Evolutionary conservation across 53 echinoderm and acorn worm species (phyloP).

Genomic region (Crossaster papposus): DNA sequence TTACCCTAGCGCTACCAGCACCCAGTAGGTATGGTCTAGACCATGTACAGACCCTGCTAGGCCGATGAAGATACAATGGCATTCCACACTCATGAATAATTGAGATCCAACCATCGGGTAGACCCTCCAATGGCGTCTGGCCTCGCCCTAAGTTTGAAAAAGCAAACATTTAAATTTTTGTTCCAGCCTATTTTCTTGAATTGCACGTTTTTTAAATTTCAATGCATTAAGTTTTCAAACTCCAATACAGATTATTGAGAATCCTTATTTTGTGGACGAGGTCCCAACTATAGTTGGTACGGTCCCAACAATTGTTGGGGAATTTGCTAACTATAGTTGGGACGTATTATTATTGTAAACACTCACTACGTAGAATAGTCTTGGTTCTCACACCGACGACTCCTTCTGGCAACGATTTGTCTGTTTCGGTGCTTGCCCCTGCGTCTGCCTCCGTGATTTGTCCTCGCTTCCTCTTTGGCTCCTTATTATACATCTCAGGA

Average conservation of each 20-base stretch:
- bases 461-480: constrained; percentile 67
- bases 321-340: too few relatives aligned
- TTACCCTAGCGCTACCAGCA: constrained; percentile 86
- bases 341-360: background rate
- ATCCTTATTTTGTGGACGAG: too few relatives aligned
- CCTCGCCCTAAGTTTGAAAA: constrained; percentile 61
- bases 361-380: constrained; percentile 81
- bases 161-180: background rate
- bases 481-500: constrained; percentile 65
- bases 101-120: constrained; percentile 85
- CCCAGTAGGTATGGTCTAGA: constrained; percentile 96
- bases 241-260: too few relatives aligned
- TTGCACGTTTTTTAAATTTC: too few relatives aligned
- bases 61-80: constrained; percentile 86
- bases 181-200: too few relatives aligned
- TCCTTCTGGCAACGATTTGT: constrained; percentile 65
- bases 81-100: constrained; percentile 86
- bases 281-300: too few relatives aligned
- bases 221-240: too few relatives aligned
- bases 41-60: constrained; percentile 87
- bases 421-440: constrained; percentile 47
- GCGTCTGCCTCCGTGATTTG: constrained; percentile 27
- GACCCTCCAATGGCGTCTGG: constrained; percentile 77
- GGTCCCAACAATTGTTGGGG: too few relatives aligned
- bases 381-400: constrained; percentile 77